Base-by-base conservation (phyloP, 64 coral and sea anemone species). In the Montipora efflorescens region DNA sequence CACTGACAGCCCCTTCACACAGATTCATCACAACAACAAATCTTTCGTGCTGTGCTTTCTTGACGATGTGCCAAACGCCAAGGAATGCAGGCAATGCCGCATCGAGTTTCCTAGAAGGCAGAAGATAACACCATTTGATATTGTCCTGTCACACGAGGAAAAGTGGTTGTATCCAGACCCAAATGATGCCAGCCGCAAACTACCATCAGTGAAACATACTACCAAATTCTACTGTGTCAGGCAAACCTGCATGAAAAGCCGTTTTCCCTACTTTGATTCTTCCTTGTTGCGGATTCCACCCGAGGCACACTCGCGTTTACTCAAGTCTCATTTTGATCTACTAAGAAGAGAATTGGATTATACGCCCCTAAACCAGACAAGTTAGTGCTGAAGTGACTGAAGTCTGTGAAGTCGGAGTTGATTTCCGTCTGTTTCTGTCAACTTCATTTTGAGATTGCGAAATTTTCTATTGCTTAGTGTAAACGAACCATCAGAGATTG, bases 21-120 rank as follows among this genome's bases (percentile, higher is more conserved):
- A 79, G 73, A 87, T 93, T 47, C 76, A 87, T 8, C 91, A 93
- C 83, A 93, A 93, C 75, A 79, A 93, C 45, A 64, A 62, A 2
- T 46, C 83, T 43, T 78, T 87, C n/a, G 47, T 87, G 4, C 68
- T 93, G 25, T 47, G 73, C 59, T 93, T 87, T 64, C 74, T 93
- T 46, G 49, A 76, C n/a, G 74, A 87, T 47, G 22, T 52, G 19
- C 51, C 16, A 67, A 87, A 85, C 11, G 91, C 72, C 18, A 69
- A 59, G 52, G 62, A 93, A 67, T 93, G 91, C 28, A 71, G 76
- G 20, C 74, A 93, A 59, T 93, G 82, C 76, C 23, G 16, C 13
- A 67, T 67, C 21, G 61, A 78, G 47, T 93, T 87, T 51, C 91
- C 91, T n/a, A 28, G 82, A 80, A 87, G 82, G 68, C 53, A 77